Evolutionary conservation across 2,797 vertebrate species (phyloP).

Genomic region (Tamandua tetradactyla): DNA sequence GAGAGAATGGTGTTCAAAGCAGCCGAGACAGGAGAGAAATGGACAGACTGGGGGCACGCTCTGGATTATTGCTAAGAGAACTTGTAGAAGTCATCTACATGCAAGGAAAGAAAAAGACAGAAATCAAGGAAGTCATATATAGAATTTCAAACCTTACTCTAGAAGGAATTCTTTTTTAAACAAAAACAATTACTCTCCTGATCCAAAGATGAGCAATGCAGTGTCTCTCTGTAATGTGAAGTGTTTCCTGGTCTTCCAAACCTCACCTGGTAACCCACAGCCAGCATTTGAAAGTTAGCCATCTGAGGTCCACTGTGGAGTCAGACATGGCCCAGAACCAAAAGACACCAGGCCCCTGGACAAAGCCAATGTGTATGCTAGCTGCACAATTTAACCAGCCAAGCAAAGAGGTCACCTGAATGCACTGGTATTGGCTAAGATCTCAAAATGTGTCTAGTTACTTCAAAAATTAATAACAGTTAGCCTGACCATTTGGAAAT

Average conservation of each 20-base stretch:
- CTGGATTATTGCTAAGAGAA: background rate
- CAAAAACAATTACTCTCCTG: background rate
- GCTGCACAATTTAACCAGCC: background rate
- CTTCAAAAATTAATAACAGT: too few species aligned
- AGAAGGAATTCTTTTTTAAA: background rate
- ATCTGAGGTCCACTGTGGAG: background rate
- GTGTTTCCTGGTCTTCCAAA: background rate
- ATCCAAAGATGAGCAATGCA: background rate
- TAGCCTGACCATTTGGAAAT: background rate
- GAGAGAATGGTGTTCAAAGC: fast-evolving
- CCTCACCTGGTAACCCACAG: background rate
- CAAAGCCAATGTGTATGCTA: background rate
- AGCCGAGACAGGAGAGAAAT: background rate
- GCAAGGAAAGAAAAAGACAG: background rate
- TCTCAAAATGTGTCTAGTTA: background rate
- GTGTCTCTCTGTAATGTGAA: background rate
- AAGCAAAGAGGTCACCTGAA: background rate
- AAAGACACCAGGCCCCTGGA: background rate
- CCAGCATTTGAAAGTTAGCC: background rate
- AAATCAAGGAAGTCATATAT: background rate
- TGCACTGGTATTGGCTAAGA: background rate
- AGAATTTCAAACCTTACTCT: background rate
- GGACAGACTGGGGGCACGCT: background rate
- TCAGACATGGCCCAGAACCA: background rate
- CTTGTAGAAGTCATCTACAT: background rate